phyloP scores from a whole-genome alignment of 2,888 invertebrate species.

The Volucella inflata region DNA sequence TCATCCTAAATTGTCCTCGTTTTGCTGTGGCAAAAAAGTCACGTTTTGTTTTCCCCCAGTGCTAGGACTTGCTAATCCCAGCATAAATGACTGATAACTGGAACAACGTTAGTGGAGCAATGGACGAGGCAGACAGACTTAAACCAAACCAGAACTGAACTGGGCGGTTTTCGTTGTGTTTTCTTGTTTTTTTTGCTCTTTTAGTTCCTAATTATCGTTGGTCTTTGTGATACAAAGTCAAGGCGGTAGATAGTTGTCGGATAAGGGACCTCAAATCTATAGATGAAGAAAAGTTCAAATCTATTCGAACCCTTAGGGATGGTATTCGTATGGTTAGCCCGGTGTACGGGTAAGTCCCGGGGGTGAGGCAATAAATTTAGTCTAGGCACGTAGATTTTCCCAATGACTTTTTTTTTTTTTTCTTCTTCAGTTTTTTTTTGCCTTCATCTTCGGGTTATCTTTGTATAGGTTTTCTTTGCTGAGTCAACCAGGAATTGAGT shows the following conservation, averaged over 20 bases:
- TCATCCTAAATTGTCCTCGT: conserved; percentile 73
- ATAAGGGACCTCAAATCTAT: conserved; percentile 46
- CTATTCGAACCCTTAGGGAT: conserved; percentile 14
- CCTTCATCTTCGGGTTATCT: not conserved
- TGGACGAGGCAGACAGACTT: conserved; percentile 2
- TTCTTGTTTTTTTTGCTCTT: conserved; percentile 15
- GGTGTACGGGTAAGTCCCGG: conserved; percentile 75
- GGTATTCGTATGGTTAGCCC: conserved; percentile 32
- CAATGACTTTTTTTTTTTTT: conserved; percentile 57
- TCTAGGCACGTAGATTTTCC: conserved; percentile 77
- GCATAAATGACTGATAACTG: conserved; percentile 75
- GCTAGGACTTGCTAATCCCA: conserved; percentile 63
- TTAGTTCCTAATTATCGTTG: conserved; percentile 64
- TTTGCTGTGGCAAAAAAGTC: conserved; percentile 71
- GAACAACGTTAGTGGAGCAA: conserved; percentile 59
- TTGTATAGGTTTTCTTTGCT: conserved; percentile 6
- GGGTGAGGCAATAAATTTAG: conserved; percentile 78
- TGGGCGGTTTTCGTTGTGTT: too few relatives aligned
- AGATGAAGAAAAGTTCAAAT: conserved; percentile 55
- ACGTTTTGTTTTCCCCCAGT: conserved; percentile 40
- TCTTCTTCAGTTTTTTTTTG: not conserved
- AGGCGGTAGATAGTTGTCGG: conserved; percentile 29
- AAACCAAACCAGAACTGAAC: too few relatives aligned
- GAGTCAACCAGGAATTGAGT: too few relatives aligned
- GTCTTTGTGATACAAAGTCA: conserved; percentile 46